phyloP scores from a whole-genome alignment of 2,888 invertebrate genomes.

The Ophion slaviceki region DNA sequence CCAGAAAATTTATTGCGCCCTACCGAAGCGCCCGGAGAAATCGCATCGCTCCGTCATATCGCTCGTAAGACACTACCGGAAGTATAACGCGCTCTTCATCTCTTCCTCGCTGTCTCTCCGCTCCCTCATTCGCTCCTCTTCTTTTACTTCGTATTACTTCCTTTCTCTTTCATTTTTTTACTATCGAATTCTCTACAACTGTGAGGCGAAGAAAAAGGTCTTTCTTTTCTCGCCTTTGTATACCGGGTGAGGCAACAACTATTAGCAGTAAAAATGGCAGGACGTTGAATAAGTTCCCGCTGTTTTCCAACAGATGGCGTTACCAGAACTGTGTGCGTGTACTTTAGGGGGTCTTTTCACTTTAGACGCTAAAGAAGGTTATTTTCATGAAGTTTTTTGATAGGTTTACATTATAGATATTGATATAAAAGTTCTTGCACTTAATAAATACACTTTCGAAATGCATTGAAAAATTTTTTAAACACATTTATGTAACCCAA shows the following conservation, averaged over 20 bases:
- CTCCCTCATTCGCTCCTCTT: slow-evolving; percentile 10
- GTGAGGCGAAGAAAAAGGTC: slow-evolving; percentile 8
- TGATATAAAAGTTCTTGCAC: too few species aligned
- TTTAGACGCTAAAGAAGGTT: too few species aligned
- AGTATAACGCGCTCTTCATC: slow-evolving; percentile 32
- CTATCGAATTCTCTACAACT: slow-evolving; percentile 22
- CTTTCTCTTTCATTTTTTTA: slow-evolving; percentile 14
- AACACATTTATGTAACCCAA: too few species aligned
- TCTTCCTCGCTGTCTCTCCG: not conserved
- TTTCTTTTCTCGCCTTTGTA: slow-evolving; percentile 12
- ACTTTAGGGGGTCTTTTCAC: too few species aligned
- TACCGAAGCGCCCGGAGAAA: slow-evolving; percentile 45
- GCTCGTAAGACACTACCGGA: slow-evolving; percentile 43
- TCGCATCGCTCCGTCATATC: slow-evolving; percentile 57
- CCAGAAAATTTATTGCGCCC: slow-evolving; percentile 65
- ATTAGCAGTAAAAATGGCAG: too few species aligned
- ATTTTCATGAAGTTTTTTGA: too few species aligned
- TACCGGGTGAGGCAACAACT: not conserved
- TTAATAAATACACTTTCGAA: too few species aligned
- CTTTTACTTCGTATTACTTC: slow-evolving; percentile 10
- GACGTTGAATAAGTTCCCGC: too few species aligned
- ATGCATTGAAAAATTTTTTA: too few species aligned
- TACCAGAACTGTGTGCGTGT: too few species aligned
- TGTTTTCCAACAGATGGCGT: too few species aligned
- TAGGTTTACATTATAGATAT: too few species aligned